Conservation (phyloP, 2,888 invertebrate species). For the Acanthosepion lycidas region DNA sequence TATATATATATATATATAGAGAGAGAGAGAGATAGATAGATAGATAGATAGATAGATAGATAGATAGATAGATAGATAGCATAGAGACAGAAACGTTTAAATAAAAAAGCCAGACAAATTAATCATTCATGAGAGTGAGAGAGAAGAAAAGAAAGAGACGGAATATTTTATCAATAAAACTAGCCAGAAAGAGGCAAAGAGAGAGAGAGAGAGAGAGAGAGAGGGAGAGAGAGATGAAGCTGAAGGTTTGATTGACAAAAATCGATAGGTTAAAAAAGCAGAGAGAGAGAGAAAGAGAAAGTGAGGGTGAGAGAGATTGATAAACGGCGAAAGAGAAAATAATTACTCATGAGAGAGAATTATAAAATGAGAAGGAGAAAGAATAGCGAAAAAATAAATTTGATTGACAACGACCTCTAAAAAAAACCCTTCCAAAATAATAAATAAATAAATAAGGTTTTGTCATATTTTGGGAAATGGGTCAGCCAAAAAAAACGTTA, state of each 20-base stretch:
- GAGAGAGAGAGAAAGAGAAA: not conserved
- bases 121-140: not conserved
- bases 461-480: too few relatives aligned
- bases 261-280: not conserved
- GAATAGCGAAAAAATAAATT: too few relatives aligned
- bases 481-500: too few relatives aligned
- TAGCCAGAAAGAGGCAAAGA: not conserved
- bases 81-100: not conserved
- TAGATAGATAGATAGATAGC: not conserved
- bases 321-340: not conserved
- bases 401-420: not conserved
- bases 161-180: not conserved
- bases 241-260: not conserved
- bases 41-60: not conserved
- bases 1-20: too few relatives aligned
- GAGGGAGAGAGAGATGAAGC: not conserved
- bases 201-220: not conserved
- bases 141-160: rapidly evolving
- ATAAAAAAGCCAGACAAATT: not conserved
- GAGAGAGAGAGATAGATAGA: not conserved
- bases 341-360: too few relatives aligned
- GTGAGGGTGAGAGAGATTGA: not conserved
- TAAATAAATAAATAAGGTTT: too few relatives aligned
- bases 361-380: too few relatives aligned
- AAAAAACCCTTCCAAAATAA: too few relatives aligned